Evolutionary conservation across 2,113 vertebrate genomes (phyloP).

Genomic region (Gambusia holbrooki): DNA sequence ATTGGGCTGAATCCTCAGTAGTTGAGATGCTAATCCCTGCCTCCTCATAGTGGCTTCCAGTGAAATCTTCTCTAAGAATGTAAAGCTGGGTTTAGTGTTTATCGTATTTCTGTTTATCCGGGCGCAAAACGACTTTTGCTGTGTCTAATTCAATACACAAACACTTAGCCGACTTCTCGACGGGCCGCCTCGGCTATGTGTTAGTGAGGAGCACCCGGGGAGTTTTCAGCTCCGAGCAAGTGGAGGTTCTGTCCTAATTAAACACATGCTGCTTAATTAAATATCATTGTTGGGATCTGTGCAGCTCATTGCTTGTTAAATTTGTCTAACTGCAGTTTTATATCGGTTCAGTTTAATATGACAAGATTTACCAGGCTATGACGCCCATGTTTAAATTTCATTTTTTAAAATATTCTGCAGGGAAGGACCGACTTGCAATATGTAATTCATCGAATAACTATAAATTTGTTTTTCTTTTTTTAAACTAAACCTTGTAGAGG

Average conservation of each 20-base stretch:
- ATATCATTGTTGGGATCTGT: background rate
- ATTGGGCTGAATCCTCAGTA: constrained; percentile 10
- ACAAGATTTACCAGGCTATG: background rate
- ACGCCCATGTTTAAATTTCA: background rate
- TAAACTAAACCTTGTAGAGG: no score
- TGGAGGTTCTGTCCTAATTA: constrained; percentile 21
- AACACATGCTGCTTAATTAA: constrained; percentile 21
- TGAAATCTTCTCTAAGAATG: constrained; percentile 38
- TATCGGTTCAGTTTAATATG: background rate
- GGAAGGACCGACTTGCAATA: background rate
- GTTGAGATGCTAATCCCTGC: constrained; percentile 43
- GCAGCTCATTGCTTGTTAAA: background rate
- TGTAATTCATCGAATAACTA: no score
- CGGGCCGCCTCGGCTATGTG: background rate
- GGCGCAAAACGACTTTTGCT: constrained; percentile 34
- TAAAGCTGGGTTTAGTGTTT: constrained; percentile 24
- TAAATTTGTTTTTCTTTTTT: no score
- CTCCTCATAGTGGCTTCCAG: constrained; percentile 29
- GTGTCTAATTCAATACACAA: constrained; percentile 40
- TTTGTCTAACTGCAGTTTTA: background rate
- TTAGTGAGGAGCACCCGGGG: background rate
- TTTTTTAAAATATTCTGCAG: background rate
- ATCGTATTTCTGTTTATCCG: constrained; percentile 34
- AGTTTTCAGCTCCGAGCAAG: constrained; percentile 3
- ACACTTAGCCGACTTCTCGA: constrained; percentile 35